Evolutionary conservation across 2,888 invertebrate species (phyloP), one percentile per base, ranked within the genome.

Genomic region (Odontocolon sp.): DNA sequence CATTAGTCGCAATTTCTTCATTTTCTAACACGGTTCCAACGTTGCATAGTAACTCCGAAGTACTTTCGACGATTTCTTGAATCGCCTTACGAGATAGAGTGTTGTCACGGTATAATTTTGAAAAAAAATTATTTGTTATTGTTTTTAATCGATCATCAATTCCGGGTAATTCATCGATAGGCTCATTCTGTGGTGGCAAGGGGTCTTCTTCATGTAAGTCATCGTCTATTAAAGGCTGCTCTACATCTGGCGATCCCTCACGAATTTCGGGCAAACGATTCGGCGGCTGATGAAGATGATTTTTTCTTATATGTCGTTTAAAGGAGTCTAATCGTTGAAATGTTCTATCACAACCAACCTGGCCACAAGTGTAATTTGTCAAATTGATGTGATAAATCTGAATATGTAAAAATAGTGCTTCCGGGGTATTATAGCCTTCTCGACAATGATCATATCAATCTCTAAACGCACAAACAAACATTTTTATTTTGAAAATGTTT

Each of bases 271-370:
- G 47, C 47, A 47, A 21, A 33, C 16, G 5, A 21, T 50, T 42
- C 14, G n/a, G 3, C 33, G 42, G 28, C 40, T 21, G 70, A 70
- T 47, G 33, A 50, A 50, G 26, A 14, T 69, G 69, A 45, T 69
- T 47, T 23, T 59, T 59, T 59, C 18, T 50, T 59, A 59, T 57
- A 28, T 50, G 69, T 8, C 69, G 69, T 45, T 59, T 47, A 9
- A 47, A 69, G 2, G 59, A 69, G 33, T 61, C 47, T 14, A 69
- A 45, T 26, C 47, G 69, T 50, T 59, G 69, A 69, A 69, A 69
- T 2, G 50, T 26, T 50, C 28, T 28, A 1, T 11, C 59, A 16
- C 69, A 69, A 11, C 21, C n/a, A n/a, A 3, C 36, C 45, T 69
- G 47, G 1, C 50, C 50, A 69, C 69, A 69, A 8, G 33, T 59